These are phyloP conservation scores for Oedothorax gibbosus DNA, from an alignment of 1,140 invertebrate genomes.

Conservation along the genomic window DNA sequence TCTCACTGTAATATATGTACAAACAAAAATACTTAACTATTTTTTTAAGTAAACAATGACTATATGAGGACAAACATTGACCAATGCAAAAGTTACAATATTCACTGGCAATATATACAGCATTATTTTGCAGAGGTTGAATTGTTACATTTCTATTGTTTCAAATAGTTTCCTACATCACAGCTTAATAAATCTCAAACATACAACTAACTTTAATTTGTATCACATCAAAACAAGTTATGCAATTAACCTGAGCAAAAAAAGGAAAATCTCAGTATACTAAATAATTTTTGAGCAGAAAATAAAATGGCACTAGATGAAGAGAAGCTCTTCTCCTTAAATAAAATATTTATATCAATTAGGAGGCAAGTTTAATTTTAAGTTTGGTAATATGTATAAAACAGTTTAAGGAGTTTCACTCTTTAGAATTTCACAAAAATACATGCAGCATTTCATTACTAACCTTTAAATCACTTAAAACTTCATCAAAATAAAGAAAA, in stretches of 20 bases:
- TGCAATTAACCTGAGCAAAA: slow-evolving; percentile 21
- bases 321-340: not conserved
- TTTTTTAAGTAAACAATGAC: slow-evolving; percentile 53
- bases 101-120: not conserved
- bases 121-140: not conserved
- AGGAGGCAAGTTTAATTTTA: too few relatives aligned
- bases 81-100: not conserved
- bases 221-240: slow-evolving; percentile 5
- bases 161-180: not conserved
- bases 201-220: not conserved
- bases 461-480: too few relatives aligned
- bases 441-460: too few relatives aligned
- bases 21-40: slow-evolving; percentile 40
- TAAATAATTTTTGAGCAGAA: slow-evolving; percentile 23
- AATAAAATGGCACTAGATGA: slow-evolving; percentile 33
- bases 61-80: slow-evolving; percentile 2
- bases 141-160: slow-evolving; percentile 4
- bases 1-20: slow-evolving; percentile 42
- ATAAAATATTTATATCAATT: too few relatives aligned
- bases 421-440: too few relatives aligned
- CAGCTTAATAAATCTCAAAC: slow-evolving; percentile 10
- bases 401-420: too few relatives aligned
- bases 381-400: too few relatives aligned
- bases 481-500: too few relatives aligned
- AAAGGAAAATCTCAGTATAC: not conserved